Conservation (phyloP, 2,888 invertebrate species). For the Standfussiana lucernea region DNA sequence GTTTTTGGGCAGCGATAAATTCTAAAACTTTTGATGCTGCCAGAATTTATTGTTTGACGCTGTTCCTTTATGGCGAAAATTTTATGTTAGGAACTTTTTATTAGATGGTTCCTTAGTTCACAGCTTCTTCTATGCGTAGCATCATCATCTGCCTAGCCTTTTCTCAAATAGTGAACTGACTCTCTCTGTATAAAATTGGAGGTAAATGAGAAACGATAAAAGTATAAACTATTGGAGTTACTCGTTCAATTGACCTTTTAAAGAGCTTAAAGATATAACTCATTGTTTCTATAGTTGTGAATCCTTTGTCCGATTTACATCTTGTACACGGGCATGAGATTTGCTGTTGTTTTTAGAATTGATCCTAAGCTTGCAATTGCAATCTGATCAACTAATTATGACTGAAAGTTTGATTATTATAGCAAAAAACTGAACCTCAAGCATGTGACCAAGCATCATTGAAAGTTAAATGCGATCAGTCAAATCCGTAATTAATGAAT, state of each 20-base stretch:
- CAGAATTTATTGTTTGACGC: constrained; percentile 49
- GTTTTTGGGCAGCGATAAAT: constrained; percentile 55
- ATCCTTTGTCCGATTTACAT: not conserved
- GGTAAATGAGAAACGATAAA: not conserved
- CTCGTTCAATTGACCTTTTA: not conserved
- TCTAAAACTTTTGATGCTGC: constrained; percentile 50
- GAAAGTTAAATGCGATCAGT: not conserved
- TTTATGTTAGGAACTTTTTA: not conserved
- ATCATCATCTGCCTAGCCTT: no score
- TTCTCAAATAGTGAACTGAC: not conserved
- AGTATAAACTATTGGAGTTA: not conserved
- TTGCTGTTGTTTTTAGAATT: not conserved
- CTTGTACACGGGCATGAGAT: not conserved
- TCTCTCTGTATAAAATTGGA: not conserved
- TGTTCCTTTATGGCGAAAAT: constrained; percentile 28
- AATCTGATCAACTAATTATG: not conserved
- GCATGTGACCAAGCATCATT: not conserved
- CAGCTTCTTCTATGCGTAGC: not conserved
- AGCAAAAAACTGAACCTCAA: not conserved
- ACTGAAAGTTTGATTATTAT: not conserved
- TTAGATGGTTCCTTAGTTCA: not conserved
- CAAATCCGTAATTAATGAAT: not conserved
- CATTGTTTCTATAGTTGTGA: not conserved
- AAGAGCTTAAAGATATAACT: not conserved
- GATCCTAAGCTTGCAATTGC: not conserved